A percentile compares a stretch with the other conserved stretches of the same genome.
Conservation (phyloP, 2,888 invertebrate genomes). For the Polylopha cassiicola region DNA sequence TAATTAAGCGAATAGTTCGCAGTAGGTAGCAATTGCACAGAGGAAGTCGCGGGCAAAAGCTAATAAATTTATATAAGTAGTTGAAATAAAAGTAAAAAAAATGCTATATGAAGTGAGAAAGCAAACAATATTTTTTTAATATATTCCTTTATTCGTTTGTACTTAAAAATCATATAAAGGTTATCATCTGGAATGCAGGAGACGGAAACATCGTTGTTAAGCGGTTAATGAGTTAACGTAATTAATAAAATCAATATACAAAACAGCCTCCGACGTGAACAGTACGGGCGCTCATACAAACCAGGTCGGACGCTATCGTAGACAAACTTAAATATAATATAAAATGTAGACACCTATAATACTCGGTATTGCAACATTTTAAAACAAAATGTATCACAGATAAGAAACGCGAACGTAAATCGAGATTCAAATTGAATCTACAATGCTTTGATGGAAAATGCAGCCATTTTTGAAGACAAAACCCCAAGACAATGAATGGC, state of each 20-base stretch:
- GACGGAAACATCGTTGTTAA: conserved; percentile 62
- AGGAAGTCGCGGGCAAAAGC: too few relatives aligned
- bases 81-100: too few relatives aligned
- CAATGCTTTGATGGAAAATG: conserved; percentile 18
- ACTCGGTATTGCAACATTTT: conserved; percentile 63
- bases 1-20: too few relatives aligned
- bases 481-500: too few relatives aligned
- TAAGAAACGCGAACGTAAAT: conserved; percentile 49
- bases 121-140: conserved; percentile 39
- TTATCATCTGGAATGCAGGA: conserved; percentile 57
- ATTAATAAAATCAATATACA: neutral
- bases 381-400: conserved; percentile 72
- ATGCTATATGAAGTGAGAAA: too few relatives aligned
- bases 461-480: too few relatives aligned
- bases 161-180: conserved; percentile 53
- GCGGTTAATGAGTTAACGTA: conserved; percentile 45
- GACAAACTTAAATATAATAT: conserved; percentile 6
- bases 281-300: conserved; percentile 4
- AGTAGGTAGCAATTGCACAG: too few relatives aligned
- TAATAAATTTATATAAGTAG: too few relatives aligned
- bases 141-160: conserved; percentile 66
- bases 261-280: too few relatives aligned
- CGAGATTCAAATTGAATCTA: conserved; percentile 3
- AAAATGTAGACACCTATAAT: conserved; percentile 40
- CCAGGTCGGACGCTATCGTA: neutral